Percentiles rank a stretch among this genome's conserved stretches.
Evolutionary conservation across 2,113 vertebrate genomes (phyloP).

Genomic region (Labeo rohita): DNA sequence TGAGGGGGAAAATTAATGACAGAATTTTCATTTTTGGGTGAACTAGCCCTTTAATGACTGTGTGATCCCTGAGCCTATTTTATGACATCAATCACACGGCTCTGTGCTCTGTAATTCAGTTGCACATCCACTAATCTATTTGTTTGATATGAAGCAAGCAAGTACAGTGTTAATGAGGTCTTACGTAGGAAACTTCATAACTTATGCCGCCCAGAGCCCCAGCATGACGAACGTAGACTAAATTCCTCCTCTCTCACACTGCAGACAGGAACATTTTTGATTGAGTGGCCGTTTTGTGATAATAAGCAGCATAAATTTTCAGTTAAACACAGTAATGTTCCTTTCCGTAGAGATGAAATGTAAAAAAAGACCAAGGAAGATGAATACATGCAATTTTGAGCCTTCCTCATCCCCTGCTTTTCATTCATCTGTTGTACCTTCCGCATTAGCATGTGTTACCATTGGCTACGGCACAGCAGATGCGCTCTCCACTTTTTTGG

Average conservation of each 20-base stretch:
- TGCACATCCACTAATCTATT: not conserved
- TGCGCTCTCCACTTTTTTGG: conserved; percentile 58
- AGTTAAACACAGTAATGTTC: conserved; percentile 3
- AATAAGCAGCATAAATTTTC: not conserved
- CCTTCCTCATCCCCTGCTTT: conserved; percentile 32
- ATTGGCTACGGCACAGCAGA: conserved; percentile 64
- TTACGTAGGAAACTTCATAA: conserved; percentile 1
- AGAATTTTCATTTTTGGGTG: too few species aligned
- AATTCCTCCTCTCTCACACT: not conserved
- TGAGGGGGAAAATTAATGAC: too few species aligned
- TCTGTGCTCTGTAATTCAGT: not conserved
- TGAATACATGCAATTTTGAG: conserved; percentile 37
- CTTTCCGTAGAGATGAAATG: not conserved
- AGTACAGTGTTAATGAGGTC: conserved; percentile 18
- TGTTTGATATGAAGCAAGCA: conserved; percentile 12
- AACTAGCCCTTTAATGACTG: too few species aligned
- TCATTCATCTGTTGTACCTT: conserved; percentile 64
- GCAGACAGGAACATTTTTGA: conserved; percentile 5
- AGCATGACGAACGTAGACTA: not conserved
- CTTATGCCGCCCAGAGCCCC: not conserved
- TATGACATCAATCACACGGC: not conserved
- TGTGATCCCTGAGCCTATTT: too few species aligned
- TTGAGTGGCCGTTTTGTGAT: not conserved
- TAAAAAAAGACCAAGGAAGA: not conserved
- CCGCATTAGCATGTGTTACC: conserved; percentile 64